Evolutionary conservation across 30 jellyfish, hydroid and myxozoan genomes (phyloP).

Genomic region (Mastigias papua): DNA sequence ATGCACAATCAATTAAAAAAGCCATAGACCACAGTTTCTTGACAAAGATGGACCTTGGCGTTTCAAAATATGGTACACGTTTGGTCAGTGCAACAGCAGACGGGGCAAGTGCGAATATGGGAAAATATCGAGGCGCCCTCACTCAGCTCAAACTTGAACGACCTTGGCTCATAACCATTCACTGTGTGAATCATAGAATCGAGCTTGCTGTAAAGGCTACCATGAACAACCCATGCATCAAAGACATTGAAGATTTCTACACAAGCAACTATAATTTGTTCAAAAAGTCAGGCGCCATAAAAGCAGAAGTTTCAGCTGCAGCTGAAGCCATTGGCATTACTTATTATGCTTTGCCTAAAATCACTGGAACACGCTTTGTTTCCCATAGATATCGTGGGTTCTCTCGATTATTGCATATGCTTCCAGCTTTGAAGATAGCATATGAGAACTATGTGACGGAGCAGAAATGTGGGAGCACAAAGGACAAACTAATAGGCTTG

Average conservation of each 20-base stretch:
- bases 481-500: conserved; percentile 48
- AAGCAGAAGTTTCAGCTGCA: conserved; percentile 30
- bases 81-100: conserved; percentile 65
- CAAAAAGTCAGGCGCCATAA: conserved; percentile 35
- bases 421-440: conserved; percentile 50
- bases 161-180: conserved; percentile 60
- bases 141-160: conserved; percentile 38
- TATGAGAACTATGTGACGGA: conserved; percentile 57
- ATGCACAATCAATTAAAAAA: conserved; percentile 36
- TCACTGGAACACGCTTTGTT: neutral
- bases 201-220: conserved; percentile 55
- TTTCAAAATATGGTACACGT: conserved; percentile 13
- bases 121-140: conserved; percentile 47
- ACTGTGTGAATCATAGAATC: conserved; percentile 47
- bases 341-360: neutral
- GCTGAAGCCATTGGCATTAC: conserved; percentile 27
- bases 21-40: conserved; percentile 24
- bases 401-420: conserved; percentile 34
- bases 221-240: conserved; percentile 23
- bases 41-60: conserved; percentile 27
- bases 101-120: conserved; percentile 55
- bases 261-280: conserved; percentile 7
- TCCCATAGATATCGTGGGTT: neutral
- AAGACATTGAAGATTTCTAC: conserved; percentile 33
- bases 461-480: conserved; percentile 31